Base-by-base conservation (phyloP, 2,888 invertebrate genomes). In the Choristoneura rosaceana region DNA sequence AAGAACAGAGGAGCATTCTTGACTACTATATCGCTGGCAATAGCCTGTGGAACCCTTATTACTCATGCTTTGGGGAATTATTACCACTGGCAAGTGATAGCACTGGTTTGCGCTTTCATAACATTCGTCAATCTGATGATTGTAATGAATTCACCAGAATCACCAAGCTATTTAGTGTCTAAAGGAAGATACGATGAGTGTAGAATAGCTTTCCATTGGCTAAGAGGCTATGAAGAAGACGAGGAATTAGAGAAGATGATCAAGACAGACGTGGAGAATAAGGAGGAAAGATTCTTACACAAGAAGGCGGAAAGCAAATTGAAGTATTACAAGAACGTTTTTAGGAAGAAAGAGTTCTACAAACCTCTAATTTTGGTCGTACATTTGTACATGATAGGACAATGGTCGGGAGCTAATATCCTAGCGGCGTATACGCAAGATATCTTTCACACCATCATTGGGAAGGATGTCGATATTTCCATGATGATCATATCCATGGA, bases 111-210 rank as follows among this genome's bases (percentile, higher is more conserved):
- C 70, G 83, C 85, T 0, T 65, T 81, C 3, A 77, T 92, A n/a
- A 90, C 92, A 0, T 71, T 91, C 7, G 76, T 47, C 81, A 92
- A 38, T 80, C 60, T 95, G 12, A 52, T 79, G 12, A 79, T 83
- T 8, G 75, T 80, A 0, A 38, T 77, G 7, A 69, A 71, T 10
- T 79, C 80, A 41, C 95, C 95, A 0, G 96, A 96, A 84, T 94
- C 95, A 8, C 96, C 95, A 0, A 89, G 90, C 59, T 96, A 95
- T 95, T 79, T 96, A 52, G 87, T 95, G 1, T 88, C 92, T 10
- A 92, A 92, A 74, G 91, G 91, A 7, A 87, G 88, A 17, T 81
- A 88, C 0, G 88, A 87, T 0, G 90, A 95, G 70, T 95, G 95
- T 0, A 88, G 90, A 71, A 79, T 84, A 15, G 87, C 94, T 0